These are phyloP conservation scores for Euphonia xanthogaster DNA, from an alignment of 2,797 vertebrate species.

Conservation along the genomic window DNA sequence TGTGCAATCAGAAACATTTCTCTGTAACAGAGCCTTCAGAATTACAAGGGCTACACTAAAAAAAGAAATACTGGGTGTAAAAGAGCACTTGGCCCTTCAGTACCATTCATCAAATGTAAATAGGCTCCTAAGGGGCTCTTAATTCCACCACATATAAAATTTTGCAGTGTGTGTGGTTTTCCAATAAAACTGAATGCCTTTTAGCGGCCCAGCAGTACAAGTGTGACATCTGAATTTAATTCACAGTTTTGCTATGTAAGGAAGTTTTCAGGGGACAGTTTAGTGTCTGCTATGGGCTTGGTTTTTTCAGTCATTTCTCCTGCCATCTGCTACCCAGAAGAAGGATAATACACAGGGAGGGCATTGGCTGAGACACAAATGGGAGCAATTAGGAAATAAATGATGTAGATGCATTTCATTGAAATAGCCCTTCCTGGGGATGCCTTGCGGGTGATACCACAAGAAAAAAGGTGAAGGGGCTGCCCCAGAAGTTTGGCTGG, in stretches of 20 bases:
- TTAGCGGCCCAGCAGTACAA: background rate
- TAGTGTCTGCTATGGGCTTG: background rate
- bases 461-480: background rate
- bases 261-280: background rate
- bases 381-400: background rate
- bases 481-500: background rate
- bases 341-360: background rate
- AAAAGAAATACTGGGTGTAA: background rate
- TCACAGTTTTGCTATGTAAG: background rate
- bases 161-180: background rate
- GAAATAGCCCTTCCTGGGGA: background rate
- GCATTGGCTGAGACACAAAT: background rate
- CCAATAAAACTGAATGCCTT: background rate
- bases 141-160: background rate
- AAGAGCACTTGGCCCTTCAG: background rate
- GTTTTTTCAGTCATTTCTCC: background rate
- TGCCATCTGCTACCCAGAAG: background rate
- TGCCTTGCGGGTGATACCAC: fast-evolving
- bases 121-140: background rate
- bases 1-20: background rate
- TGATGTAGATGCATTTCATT: background rate
- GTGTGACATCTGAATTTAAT: background rate
- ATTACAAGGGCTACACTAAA: background rate
- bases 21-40: background rate
- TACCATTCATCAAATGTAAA: background rate